A percentile compares a stretch with the other conserved stretches of the same genome.
Evolutionary conservation across 1,140 invertebrate genomes (phyloP).

Genomic region (Bombus sibiricus): DNA sequence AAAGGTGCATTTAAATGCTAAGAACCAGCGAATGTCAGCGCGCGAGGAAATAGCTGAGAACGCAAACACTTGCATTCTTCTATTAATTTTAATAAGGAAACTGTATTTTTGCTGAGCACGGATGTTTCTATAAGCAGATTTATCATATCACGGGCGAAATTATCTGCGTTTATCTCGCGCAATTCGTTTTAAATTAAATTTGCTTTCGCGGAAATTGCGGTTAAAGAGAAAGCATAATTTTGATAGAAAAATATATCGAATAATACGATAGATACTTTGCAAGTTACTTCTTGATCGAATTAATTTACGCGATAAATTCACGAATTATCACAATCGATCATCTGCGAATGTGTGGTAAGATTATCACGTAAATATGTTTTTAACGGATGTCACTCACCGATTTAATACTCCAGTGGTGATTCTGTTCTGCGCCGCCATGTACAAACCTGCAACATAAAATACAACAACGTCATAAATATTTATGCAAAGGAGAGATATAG

Average conservation of each 20-base stretch:
- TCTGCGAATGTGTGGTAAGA: background rate
- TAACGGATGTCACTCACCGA: background rate
- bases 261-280: background rate
- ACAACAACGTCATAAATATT: too few species aligned
- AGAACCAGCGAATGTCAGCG: background rate
- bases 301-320: background rate
- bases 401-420: too few species aligned
- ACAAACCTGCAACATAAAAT: background rate
- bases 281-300: background rate
- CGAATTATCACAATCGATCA: background rate
- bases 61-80: background rate
- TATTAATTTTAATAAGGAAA: conserved; percentile 18
- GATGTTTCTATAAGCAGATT: background rate
- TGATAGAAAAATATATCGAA: background rate
- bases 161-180: too few species aligned
- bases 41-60: conserved; percentile 15
- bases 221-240: background rate
- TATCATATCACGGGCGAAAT: background rate
- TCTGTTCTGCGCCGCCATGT: too few species aligned
- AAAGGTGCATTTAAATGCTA: background rate
- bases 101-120: background rate
- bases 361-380: background rate
- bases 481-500: background rate
- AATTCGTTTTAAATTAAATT: background rate
- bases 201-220: background rate